Conservation (phyloP, 2,888 invertebrate genomes). For the Actias luna region DNA sequence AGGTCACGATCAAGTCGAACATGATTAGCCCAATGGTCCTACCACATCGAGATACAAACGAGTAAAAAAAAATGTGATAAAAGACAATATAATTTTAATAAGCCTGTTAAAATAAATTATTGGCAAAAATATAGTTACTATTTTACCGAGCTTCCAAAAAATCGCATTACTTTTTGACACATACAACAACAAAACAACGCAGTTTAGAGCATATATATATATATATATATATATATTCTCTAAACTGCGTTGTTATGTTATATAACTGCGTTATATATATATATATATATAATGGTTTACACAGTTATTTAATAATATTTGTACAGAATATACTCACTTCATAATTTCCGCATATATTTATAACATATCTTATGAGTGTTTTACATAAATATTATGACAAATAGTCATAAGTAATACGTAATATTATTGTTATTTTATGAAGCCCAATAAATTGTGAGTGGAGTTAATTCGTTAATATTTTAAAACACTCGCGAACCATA, state of each 20-base stretch:
- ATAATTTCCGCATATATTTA: constrained; percentile 12
- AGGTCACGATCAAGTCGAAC: no score
- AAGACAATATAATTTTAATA: no score
- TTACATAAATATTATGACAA: constrained; percentile 8
- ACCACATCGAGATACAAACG: no score
- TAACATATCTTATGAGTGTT: neutral
- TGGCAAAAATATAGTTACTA: neutral
- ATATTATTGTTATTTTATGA: neutral
- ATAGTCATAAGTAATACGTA: neutral
- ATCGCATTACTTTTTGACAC: neutral
- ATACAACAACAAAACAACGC: neutral
- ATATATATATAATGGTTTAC: no score
- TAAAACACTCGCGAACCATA: neutral
- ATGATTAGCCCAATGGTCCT: no score
- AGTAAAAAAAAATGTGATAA: no score
- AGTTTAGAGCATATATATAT: no score
- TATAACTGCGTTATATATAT: no score
- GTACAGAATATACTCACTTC: neutral
- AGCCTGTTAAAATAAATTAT: neutral
- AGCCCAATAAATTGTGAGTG: neutral
- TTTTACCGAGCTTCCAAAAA: neutral
- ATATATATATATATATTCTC: no score
- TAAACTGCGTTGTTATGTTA: no score
- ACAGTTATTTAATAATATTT: neutral
- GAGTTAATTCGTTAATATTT: neutral